A percentile compares a stretch with the other conserved stretches of the same genome.
Conservation (phyloP, 2,113 vertebrate genomes). For the Gymnorhina tibicen region DNA sequence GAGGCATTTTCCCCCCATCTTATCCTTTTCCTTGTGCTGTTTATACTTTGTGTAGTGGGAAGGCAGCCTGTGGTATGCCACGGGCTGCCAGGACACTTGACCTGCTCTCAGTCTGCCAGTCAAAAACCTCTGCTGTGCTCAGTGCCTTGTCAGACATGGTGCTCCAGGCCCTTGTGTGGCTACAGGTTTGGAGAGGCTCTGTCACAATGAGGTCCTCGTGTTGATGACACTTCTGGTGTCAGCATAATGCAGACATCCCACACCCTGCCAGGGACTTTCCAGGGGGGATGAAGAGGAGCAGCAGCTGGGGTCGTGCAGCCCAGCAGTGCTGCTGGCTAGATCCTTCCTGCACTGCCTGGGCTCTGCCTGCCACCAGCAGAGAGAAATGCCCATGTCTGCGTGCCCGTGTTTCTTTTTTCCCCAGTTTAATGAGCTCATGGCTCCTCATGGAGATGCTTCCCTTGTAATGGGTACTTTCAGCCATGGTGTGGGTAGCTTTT, state of each 20-base stretch:
- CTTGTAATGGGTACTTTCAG: neutral
- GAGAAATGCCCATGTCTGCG: fast-evolving
- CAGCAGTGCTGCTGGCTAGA: neutral
- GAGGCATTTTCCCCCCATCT: neutral
- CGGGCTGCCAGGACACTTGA: neutral
- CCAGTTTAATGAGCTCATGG: neutral
- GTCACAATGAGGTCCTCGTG: neutral
- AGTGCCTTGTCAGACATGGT: neutral
- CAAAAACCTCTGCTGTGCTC: neutral
- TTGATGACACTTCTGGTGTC: neutral
- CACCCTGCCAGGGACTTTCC: neutral
- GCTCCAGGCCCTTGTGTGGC: neutral
- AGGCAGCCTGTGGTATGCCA: neutral
- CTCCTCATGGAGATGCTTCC: neutral
- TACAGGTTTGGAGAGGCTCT: neutral
- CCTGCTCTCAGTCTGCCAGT: neutral
- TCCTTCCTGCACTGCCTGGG: neutral
- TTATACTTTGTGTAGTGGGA: neutral
- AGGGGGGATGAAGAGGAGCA: neutral
- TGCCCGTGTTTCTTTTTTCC: neutral
- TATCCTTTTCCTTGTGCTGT: neutral
- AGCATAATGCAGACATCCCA: neutral
- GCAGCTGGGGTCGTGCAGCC: neutral
- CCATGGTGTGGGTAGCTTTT: neutral
- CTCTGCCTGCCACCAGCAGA: neutral